These are phyloP conservation scores for Meiosimyza platycephala DNA, from an alignment of 2,888 invertebrate species.

Conservation along the genomic window DNA sequence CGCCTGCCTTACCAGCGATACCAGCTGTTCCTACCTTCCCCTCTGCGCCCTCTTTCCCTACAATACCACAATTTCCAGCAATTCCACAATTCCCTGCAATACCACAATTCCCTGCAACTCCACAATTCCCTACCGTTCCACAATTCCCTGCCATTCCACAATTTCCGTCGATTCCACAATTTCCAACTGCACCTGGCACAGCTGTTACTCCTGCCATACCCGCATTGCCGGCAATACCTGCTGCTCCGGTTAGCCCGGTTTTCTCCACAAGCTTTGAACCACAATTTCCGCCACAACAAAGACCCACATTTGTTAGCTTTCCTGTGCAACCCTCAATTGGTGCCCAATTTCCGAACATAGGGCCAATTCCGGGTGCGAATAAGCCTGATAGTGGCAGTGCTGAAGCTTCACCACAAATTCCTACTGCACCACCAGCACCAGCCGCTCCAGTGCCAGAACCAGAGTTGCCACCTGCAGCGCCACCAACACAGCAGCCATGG, in stretches of 20 bases:
- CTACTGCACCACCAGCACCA: slow-evolving; percentile 44
- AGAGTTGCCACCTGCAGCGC: slow-evolving; percentile 42
- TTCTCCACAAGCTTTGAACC: slow-evolving; percentile 57
- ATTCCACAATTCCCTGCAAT: slow-evolving; percentile 43
- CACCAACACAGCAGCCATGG: slow-evolving; percentile 54
- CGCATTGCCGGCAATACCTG: slow-evolving; percentile 45
- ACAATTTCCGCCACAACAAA: slow-evolving; percentile 56
- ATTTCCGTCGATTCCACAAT: slow-evolving; percentile 43
- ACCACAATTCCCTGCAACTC: slow-evolving; percentile 39
- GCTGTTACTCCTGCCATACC: slow-evolving; percentile 47
- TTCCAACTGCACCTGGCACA: slow-evolving; percentile 48
- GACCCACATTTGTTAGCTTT: slow-evolving; percentile 51
- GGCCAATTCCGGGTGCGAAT: slow-evolving; percentile 52
- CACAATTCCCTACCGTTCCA: slow-evolving; percentile 48
- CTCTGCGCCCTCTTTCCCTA: slow-evolving; percentile 38
- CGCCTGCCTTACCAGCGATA: slow-evolving; percentile 41
- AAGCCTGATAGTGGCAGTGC: slow-evolving; percentile 57
- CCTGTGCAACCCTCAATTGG: slow-evolving; percentile 48
- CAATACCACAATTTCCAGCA: slow-evolving; percentile 43
- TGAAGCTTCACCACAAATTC: slow-evolving; percentile 62
- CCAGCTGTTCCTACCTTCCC: slow-evolving; percentile 41
- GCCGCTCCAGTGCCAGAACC: slow-evolving; percentile 44
- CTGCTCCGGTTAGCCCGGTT: slow-evolving; percentile 46
- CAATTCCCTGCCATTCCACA: slow-evolving; percentile 44
- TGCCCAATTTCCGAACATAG: slow-evolving; percentile 55